Conservation (phyloP, 2,113 vertebrate species). For the Thalassoma bifasciatum region DNA sequence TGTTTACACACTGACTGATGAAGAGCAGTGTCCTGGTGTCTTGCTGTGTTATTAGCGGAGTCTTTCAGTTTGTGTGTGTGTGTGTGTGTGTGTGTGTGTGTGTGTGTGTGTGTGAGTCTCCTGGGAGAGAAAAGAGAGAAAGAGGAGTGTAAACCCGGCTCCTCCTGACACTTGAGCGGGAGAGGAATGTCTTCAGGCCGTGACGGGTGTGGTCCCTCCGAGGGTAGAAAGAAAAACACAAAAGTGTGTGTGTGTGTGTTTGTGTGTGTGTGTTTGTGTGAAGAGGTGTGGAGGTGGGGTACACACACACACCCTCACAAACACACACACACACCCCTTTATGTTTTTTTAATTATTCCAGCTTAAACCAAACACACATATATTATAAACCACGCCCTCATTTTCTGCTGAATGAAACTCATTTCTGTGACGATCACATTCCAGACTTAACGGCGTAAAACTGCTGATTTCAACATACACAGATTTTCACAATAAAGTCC, state of each 20-base stretch:
- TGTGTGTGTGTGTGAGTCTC: constrained; percentile 16
- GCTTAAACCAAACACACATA: not conserved
- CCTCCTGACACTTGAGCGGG: constrained; percentile 49
- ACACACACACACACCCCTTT: not conserved
- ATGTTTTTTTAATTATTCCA: constrained; percentile 1
- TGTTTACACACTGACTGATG: constrained; percentile 73
- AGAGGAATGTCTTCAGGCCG: constrained; percentile 55
- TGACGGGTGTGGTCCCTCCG: constrained; percentile 66
- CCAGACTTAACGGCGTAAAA: not conserved
- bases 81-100: too few relatives aligned
- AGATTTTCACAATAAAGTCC: constrained; percentile 7
- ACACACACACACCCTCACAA: not conserved
- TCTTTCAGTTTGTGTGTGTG: constrained; percentile 8
- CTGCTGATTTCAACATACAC: constrained; percentile 21
- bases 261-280: not conserved
- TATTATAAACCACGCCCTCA: not conserved
- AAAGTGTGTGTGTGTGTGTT: not conserved
- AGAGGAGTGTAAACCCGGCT: constrained; percentile 12
- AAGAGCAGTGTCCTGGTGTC: constrained; percentile 3
- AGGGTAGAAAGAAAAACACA: constrained; percentile 5
- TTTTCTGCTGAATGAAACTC: too few relatives aligned
- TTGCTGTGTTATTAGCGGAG: constrained; percentile 46
- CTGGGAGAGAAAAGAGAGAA: constrained; percentile 12
- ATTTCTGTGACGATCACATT: not conserved
- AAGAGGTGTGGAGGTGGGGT: not conserved